Percentiles rank a stretch among this genome's conserved stretches.
These are phyloP conservation scores for Macrosiphum euphorbiae DNA, from an alignment of 2,888 invertebrate species.

Conservation along the genomic window DNA sequence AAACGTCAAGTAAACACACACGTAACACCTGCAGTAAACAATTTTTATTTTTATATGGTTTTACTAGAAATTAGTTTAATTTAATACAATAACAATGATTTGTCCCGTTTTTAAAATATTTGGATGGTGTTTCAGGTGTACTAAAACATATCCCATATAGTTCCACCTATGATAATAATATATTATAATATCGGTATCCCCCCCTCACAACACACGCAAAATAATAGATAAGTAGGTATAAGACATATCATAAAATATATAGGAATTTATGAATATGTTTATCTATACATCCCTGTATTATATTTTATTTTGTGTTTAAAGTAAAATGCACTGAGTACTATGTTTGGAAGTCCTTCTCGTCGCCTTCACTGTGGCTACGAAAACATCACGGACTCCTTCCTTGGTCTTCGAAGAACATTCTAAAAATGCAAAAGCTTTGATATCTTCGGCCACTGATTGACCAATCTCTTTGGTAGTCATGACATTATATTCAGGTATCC, in stretches of 20 bases:
- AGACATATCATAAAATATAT: neutral
- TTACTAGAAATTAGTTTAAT: neutral
- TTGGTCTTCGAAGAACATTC: constrained; percentile 99
- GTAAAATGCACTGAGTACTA: constrained; percentile 18
- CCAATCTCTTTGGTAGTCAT: constrained; percentile 77
- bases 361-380: constrained; percentile 97
- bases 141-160: neutral
- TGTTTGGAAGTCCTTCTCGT: constrained; percentile 84
- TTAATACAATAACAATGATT: neutral
- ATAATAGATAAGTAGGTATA: neutral
- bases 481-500: neutral
- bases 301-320: neutral
- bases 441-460: constrained; percentile 97
- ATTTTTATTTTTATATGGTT: neutral
- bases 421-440: constrained; percentile 96
- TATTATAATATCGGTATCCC: neutral
- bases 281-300: neutral
- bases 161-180: neutral
- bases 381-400: constrained; percentile 98
- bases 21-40: neutral
- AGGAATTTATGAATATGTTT: no score
- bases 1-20: neutral
- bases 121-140: neutral
- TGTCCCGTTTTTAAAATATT: neutral
- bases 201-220: neutral